Conservation (phyloP, 2,797 vertebrate genomes). For the Trichosurus vulpecula region DNA sequence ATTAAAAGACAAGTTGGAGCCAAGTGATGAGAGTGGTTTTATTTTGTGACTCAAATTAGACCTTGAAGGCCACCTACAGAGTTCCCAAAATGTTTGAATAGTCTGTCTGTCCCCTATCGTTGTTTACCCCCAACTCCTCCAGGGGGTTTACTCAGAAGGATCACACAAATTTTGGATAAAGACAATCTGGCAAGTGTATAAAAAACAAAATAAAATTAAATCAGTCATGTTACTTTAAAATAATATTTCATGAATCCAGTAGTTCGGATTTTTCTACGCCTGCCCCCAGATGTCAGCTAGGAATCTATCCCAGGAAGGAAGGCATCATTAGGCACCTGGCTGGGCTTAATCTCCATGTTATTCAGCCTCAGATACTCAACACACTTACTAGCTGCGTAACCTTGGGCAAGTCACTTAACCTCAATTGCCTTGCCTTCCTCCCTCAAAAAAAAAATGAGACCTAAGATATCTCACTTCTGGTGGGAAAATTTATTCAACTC, state of each 20-base stretch:
- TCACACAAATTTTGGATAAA: neutral
- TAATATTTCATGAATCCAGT: neutral
- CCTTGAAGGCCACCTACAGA: neutral
- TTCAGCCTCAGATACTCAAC: too few relatives aligned
- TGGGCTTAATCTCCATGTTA: neutral
- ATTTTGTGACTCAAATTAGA: rapidly evolving
- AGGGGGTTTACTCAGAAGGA: neutral
- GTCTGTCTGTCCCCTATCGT: too few relatives aligned
- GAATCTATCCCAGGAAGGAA: neutral
- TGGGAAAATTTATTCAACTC: neutral
- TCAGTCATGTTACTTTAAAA: neutral
- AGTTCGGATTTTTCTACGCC: neutral
- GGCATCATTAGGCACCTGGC: neutral
- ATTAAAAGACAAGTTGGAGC: neutral
- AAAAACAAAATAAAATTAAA: neutral
- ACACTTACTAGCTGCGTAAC: too few relatives aligned
- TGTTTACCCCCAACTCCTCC: neutral
- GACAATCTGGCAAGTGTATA: neutral
- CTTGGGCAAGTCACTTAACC: too few relatives aligned
- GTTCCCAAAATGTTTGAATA: neutral
- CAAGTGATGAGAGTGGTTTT: rapidly evolving
- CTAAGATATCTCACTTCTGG: neutral
- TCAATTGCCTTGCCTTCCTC: too few relatives aligned
- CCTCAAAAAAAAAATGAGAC: too few relatives aligned
- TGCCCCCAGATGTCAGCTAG: neutral